Conservation (phyloP, 2,888 invertebrate genomes). For the Noctua fimbriata region DNA sequence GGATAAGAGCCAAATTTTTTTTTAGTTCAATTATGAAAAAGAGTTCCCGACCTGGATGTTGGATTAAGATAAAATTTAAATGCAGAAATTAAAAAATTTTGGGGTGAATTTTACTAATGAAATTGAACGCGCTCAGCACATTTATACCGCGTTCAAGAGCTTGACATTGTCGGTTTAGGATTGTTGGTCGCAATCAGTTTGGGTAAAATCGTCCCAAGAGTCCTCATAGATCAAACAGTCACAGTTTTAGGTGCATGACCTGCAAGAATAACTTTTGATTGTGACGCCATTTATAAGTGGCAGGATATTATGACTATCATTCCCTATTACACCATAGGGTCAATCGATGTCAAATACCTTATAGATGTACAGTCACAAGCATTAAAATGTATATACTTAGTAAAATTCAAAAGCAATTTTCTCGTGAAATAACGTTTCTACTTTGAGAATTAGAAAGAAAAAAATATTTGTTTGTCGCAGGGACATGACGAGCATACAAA, state of each 20-base stretch:
- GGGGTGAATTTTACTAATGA: too few relatives aligned
- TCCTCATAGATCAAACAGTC: neutral
- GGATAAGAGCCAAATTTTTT: too few relatives aligned
- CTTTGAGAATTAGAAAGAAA: too few relatives aligned
- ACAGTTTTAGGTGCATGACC: neutral
- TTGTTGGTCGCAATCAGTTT: neutral
- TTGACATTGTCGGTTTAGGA: neutral
- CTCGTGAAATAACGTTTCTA: neutral
- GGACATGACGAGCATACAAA: too few relatives aligned
- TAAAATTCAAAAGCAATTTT: neutral
- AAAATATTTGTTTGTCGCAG: too few relatives aligned
- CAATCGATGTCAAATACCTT: conserved; percentile 6
- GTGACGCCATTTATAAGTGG: conserved; percentile 2
- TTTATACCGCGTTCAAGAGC: neutral
- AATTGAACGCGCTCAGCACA: neutral
- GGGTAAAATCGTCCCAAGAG: too few relatives aligned
- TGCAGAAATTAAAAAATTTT: too few relatives aligned
- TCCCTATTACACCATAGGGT: conserved; percentile 15
- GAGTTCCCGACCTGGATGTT: too few relatives aligned
- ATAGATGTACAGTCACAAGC: neutral
- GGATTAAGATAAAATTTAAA: too few relatives aligned
- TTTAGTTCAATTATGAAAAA: too few relatives aligned
- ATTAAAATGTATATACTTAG: neutral
- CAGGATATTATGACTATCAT: conserved; percentile 10
- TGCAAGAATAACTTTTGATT: neutral